Base-by-base conservation (phyloP, 2,113 vertebrate species). In the Corythornis madagascariensis region DNA sequence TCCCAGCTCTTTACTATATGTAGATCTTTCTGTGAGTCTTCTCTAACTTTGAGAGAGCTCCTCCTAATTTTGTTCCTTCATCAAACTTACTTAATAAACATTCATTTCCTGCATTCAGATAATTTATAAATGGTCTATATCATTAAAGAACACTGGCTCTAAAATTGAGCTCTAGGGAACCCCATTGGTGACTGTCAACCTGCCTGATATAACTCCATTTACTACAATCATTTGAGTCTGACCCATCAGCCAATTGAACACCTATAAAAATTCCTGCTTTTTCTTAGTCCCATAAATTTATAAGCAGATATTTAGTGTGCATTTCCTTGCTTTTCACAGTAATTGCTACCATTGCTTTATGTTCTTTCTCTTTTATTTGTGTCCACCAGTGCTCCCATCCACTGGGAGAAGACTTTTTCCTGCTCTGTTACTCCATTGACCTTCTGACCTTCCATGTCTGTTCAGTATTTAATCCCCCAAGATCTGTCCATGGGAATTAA, bases 181-280 rank as follows among this genome's bases (percentile, higher is more conserved):
- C 15, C 31, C 26, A 26, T 4, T n/a, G 21, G 7, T 70, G 28
- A 47, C 20, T 29, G 17, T 16, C 31, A 0, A 0, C 9, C 29
- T 77, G 40, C 6, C 20, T 60, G 28, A 60, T 22, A 14, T 65
- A 74, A 82, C 7, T 4, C 4, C 18, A 24, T 47, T 79, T 52
- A 86, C 10, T 3, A 2, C 42, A 81, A 69, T 10, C 50, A 38
- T 61, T 56, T 88, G 50, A 70, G 18, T 10, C 33, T 3, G 10
- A 50, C 17, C 6, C 4, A 9, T 18, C 83, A 85, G 25, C 20
- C 42, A 31, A 9, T 7, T 56, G 40, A 6, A 67, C 13, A 31
- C 4, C 11, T 8, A 11, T 35, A 35, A 1, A n/a, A 17, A 38
- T 61, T 18, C 8, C 24, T 50, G 8, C 7, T 77, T 56, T 52